Percentiles rank a stretch among this genome's conserved stretches.
phyloP scores from a whole-genome alignment of 2,113 vertebrate genomes.

The Pteronura brasiliensis region DNA sequence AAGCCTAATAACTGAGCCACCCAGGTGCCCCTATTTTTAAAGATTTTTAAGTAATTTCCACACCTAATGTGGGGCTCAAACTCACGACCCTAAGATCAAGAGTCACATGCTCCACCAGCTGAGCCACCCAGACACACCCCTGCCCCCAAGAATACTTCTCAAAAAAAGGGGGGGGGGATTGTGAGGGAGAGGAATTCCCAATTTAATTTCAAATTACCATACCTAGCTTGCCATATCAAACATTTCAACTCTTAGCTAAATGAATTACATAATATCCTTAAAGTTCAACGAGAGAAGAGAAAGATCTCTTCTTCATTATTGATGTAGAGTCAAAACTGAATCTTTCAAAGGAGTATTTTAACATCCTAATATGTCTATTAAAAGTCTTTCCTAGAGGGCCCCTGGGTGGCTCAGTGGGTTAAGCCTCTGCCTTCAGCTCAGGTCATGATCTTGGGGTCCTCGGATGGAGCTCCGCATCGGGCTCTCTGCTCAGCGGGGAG shows the following conservation, averaged over 20 bases:
- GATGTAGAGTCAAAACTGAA: conserved; percentile 31
- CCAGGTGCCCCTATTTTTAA: not conserved
- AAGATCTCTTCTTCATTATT: conserved; percentile 25
- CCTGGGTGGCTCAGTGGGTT: too few relatives aligned
- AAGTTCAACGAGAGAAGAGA: conserved; percentile 51
- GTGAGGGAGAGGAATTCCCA: conserved; percentile 19
- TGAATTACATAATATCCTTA: not conserved
- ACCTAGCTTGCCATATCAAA: conserved; percentile 7
- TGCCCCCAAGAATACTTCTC: too few relatives aligned
- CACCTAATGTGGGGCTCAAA: too few relatives aligned
- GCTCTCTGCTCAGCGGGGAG: too few relatives aligned
- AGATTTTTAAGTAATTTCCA: too few relatives aligned
- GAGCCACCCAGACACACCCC: too few relatives aligned
- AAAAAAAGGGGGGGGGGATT: too few relatives aligned
- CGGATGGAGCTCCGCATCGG: too few relatives aligned
- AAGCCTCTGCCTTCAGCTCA: too few relatives aligned
- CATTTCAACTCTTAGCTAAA: conserved; percentile 15
- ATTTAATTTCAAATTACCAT: conserved; percentile 35
- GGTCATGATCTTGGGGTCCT: too few relatives aligned
- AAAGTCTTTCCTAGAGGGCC: conserved; percentile 76
- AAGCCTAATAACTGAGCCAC: not conserved
- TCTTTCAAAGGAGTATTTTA: conserved; percentile 69
- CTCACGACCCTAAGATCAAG: too few relatives aligned
- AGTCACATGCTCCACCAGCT: too few relatives aligned
- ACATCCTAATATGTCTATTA: conserved; percentile 68